Percentiles rank a stretch among this genome's conserved stretches.
Conservation (phyloP, 2,888 invertebrate species). For the Opisthograptis luteolata region DNA sequence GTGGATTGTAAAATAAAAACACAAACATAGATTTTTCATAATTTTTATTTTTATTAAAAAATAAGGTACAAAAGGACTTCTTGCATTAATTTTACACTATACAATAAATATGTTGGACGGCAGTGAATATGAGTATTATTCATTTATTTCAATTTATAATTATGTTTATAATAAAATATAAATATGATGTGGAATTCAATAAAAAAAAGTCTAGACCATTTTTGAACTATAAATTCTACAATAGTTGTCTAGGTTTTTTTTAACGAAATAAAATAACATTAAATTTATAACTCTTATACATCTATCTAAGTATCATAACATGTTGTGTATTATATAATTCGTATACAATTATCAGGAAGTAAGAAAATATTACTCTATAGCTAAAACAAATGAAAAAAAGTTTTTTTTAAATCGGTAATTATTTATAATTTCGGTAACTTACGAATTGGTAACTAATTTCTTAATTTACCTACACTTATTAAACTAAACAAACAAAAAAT, state of each 20-base stretch:
- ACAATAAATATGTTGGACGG: conserved; percentile 43
- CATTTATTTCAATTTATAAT: conserved; percentile 1
- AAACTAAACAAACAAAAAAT: conserved; percentile 19
- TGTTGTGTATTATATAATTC: background rate
- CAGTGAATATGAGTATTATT: conserved; percentile 39
- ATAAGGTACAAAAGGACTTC: conserved; percentile 74
- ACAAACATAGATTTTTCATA: conserved; percentile 1
- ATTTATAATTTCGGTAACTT: conserved; percentile 23
- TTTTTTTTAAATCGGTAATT: conserved; percentile 9
- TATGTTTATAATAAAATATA: background rate
- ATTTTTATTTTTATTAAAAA: conserved; percentile 54
- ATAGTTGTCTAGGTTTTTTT: too few relatives aligned
- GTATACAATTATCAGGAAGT: conserved; percentile 10
- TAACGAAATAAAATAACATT: too few relatives aligned
- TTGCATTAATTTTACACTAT: conserved; percentile 38
- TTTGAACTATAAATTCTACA: too few relatives aligned
- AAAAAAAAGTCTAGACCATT: background rate
- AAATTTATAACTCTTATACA: too few relatives aligned
- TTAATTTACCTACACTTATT: conserved; percentile 2
- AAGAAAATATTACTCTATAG: background rate
- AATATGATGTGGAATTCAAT: too few relatives aligned
- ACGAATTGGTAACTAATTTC: conserved; percentile 19
- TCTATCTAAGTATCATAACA: background rate
- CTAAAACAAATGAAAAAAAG: background rate
- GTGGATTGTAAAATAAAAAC: background rate